A percentile compares a stretch with the other conserved stretches of the same genome.
Conservation (phyloP, 2,888 invertebrate genomes). For the Apamea crenata region DNA sequence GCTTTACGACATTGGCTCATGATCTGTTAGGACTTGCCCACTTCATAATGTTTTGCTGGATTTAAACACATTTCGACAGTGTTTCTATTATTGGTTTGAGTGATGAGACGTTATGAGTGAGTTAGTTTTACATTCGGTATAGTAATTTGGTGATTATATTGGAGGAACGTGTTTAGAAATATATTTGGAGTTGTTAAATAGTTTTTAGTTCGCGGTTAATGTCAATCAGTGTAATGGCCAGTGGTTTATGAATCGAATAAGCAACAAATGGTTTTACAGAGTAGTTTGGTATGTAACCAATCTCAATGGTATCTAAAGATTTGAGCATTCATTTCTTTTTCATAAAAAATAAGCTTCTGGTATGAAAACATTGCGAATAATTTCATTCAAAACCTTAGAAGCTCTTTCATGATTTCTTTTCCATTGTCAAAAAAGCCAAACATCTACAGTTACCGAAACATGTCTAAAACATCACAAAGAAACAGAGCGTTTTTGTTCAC, state of each 20-base stretch:
- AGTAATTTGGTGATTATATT: slow-evolving; percentile 38
- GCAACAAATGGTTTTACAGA: neutral
- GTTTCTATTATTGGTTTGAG: slow-evolving; percentile 64
- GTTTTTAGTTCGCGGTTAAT: slow-evolving; percentile 9
- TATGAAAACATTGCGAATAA: slow-evolving; percentile 5
- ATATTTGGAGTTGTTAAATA: slow-evolving; percentile 12
- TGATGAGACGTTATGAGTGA: slow-evolving; percentile 60
- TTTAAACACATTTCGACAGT: slow-evolving; percentile 70
- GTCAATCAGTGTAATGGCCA: neutral
- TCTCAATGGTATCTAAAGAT: neutral
- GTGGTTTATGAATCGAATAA: neutral
- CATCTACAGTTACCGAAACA: slow-evolving; percentile 51
- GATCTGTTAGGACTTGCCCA: slow-evolving; percentile 69
- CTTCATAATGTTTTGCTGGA: slow-evolving; percentile 66
- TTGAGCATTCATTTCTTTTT: neutral
- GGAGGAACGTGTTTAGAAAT: slow-evolving; percentile 31
- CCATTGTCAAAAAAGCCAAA: slow-evolving; percentile 59
- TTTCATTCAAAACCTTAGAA: slow-evolving; percentile 59
- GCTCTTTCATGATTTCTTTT: slow-evolving; percentile 62
- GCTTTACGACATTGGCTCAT: slow-evolving; percentile 76
- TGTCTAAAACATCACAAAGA: slow-evolving; percentile 65
- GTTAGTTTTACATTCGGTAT: slow-evolving; percentile 45
- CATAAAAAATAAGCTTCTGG: neutral
- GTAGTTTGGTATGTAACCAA: neutral
- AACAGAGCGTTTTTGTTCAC: slow-evolving; percentile 57